Percentiles rank a stretch among this genome's conserved stretches.
Evolutionary conservation across 2,888 invertebrate genomes (phyloP).

Genomic region (Andrena bicolor): DNA sequence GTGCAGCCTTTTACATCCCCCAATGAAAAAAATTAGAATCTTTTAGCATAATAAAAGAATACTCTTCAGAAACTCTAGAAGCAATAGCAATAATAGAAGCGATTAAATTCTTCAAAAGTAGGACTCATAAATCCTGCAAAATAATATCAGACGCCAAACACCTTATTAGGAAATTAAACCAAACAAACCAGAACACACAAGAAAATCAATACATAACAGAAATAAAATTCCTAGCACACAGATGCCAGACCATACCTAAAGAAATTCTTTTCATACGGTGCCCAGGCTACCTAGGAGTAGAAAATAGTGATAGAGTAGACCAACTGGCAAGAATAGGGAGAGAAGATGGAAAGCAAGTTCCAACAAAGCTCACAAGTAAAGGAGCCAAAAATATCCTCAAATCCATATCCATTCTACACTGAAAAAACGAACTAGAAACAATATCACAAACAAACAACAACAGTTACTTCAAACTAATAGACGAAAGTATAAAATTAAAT

Average conservation of each 20-base stretch:
- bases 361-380: not conserved
- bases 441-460: not conserved
- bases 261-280: not conserved
- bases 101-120: not conserved
- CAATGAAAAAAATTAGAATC: not conserved
- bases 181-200: not conserved
- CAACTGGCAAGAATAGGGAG: not conserved
- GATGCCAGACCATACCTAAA: not conserved
- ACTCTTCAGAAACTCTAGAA: not conserved
- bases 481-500: not conserved
- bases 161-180: not conserved
- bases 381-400: not conserved
- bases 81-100: not conserved
- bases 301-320: not conserved
- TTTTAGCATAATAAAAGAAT: not conserved
- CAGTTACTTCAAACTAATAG: not conserved
- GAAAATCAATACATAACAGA: not conserved
- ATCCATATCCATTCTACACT: not conserved
- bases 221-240: constrained; percentile 1
- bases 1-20: not conserved
- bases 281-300: not conserved
- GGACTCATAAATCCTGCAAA: not conserved
- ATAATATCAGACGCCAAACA: not conserved
- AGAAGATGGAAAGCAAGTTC: not conserved
- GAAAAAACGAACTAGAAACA: not conserved